Evolutionary conservation across 2,888 invertebrate genomes (phyloP).

Genomic region (Monochamus alternatus): DNA sequence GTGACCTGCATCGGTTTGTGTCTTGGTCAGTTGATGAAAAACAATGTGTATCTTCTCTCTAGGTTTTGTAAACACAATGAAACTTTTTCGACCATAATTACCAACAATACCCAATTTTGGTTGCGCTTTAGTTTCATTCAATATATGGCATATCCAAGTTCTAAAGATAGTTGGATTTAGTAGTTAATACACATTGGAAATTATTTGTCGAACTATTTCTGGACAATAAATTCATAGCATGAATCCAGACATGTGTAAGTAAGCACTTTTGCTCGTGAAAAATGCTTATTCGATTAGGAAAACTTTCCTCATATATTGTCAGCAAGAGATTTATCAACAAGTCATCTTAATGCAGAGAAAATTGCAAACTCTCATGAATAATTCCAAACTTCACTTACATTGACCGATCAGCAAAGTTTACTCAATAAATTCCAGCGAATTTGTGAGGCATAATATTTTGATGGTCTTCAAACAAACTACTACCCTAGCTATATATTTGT

Average conservation of each 20-base stretch:
- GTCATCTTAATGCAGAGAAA: slow-evolving; percentile 4
- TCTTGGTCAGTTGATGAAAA: no score
- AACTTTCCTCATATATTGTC: slow-evolving; percentile 5
- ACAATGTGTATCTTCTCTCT: no score
- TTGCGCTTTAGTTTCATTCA: no score
- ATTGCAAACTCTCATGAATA: slow-evolving; percentile 12
- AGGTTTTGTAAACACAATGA: no score
- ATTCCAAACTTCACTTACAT: slow-evolving; percentile 6
- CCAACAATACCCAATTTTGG: no score
- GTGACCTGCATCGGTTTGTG: no score
- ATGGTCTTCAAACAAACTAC: slow-evolving; percentile 3
- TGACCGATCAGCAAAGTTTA: slow-evolving; percentile 13
- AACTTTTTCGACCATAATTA: no score
- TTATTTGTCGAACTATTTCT: neutral
- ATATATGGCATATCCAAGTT: no score
- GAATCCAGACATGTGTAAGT: neutral
- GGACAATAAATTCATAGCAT: neutral
- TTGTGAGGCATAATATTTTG: slow-evolving; percentile 2
- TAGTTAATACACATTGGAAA: no score
- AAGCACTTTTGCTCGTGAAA: slow-evolving; percentile 8
- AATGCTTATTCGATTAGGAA: slow-evolving; percentile 11
- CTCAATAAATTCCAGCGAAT: slow-evolving; percentile 1
- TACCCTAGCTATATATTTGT: no score
- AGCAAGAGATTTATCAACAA: slow-evolving; percentile 12
- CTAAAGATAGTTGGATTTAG: no score